Conservation (phyloP, 2,113 vertebrate genomes). For the Brachionichthys hirsutus region DNA sequence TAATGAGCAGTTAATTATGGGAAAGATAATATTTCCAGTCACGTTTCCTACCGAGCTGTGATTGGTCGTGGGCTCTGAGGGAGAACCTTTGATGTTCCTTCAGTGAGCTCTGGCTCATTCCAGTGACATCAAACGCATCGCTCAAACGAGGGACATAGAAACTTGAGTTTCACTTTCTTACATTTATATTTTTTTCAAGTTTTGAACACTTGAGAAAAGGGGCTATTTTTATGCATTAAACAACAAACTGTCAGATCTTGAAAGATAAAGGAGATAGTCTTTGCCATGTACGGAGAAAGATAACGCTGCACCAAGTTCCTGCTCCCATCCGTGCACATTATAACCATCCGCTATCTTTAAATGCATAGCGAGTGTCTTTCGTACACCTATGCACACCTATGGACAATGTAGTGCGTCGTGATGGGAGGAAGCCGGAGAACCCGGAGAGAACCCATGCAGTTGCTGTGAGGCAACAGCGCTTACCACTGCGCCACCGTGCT, state of each 20-base stretch:
- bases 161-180: slow-evolving; percentile 23
- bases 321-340: not conserved
- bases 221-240: not conserved
- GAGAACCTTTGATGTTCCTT: slow-evolving; percentile 60
- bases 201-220: not conserved
- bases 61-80: slow-evolving; percentile 14
- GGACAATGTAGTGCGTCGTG: too few species aligned
- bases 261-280: too few species aligned
- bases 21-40: slow-evolving; percentile 37
- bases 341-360: not conserved
- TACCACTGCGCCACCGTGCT: too few species aligned
- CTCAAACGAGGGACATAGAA: slow-evolving; percentile 53
- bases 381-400: too few species aligned
- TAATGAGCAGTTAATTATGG: slow-evolving; percentile 51
- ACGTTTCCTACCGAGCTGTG: slow-evolving; percentile 25
- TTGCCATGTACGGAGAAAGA: too few species aligned
- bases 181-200: not conserved
- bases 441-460: too few species aligned
- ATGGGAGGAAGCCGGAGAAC: too few species aligned
- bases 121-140: slow-evolving; percentile 60
- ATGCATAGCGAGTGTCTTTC: not conserved
- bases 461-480: too few species aligned
- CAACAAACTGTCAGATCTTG: not conserved
- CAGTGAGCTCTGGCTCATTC: slow-evolving; percentile 55
- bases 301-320: not conserved